Evolutionary conservation across 2,888 invertebrate species (phyloP).

Genomic region (Heteropelma amictum): DNA sequence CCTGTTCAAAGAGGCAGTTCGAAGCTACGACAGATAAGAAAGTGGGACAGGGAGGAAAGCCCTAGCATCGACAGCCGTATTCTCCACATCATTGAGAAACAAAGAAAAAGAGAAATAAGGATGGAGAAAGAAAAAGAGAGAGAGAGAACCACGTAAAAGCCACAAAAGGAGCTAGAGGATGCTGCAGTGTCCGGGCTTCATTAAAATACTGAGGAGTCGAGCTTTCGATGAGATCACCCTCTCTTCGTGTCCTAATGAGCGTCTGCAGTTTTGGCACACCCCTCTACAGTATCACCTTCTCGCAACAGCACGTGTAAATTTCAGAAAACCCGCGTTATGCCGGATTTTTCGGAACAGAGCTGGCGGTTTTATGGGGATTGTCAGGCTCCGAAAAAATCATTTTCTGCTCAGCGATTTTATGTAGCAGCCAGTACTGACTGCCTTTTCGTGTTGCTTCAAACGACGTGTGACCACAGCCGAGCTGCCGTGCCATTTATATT

Average conservation of each 20-base stretch:
- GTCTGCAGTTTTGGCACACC: no score
- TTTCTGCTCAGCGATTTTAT: no score
- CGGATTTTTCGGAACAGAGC: no score
- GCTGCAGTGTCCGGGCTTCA: constrained; percentile 49
- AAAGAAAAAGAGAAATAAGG: neutral
- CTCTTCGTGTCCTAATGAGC: neutral
- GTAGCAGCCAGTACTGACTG: no score
- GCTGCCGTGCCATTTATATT: no score
- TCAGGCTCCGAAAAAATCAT: no score
- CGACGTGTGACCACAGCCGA: no score
- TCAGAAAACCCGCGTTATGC: no score
- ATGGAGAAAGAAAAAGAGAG: constrained; percentile 1
- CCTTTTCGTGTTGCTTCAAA: no score
- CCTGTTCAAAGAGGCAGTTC: constrained; percentile 34
- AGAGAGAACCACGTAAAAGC: constrained; percentile 31
- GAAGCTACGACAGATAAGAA: constrained; percentile 59
- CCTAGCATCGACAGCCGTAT: constrained; percentile 36
- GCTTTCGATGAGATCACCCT: constrained; percentile 29
- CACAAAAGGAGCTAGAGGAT: constrained; percentile 24
- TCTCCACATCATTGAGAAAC: neutral
- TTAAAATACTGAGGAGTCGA: constrained; percentile 55
- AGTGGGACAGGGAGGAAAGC: constrained; percentile 55
- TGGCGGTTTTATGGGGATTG: no score
- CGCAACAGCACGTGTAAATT: no score
- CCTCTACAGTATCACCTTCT: no score